Conservation (phyloP, 1,140 invertebrate genomes). For the Alviniconcha marisindica region DNA sequence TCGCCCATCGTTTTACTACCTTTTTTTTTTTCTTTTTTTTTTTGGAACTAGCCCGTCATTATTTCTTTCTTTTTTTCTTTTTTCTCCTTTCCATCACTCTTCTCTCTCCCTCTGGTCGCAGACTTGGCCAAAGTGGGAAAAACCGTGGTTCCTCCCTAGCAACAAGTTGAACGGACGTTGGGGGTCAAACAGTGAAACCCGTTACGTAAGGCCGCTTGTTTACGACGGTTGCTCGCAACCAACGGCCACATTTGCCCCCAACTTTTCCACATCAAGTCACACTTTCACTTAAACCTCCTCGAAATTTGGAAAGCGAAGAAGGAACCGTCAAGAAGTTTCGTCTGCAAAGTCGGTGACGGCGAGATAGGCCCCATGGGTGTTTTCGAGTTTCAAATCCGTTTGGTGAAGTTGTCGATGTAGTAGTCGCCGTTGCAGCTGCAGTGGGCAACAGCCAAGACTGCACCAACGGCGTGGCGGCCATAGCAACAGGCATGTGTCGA, state of each 20-base stretch:
- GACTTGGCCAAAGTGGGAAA: not conserved
- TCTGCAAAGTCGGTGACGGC: too few relatives aligned
- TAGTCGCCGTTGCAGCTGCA: not conserved
- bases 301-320: too few relatives aligned
- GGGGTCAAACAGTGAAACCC: slow-evolving; percentile 18
- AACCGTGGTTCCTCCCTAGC: not conserved
- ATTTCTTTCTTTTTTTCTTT: not conserved
- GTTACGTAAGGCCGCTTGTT: not conserved
- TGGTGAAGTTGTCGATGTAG: not conserved
- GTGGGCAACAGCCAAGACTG: not conserved
- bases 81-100: not conserved
- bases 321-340: too few relatives aligned
- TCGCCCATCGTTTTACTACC: too few relatives aligned
- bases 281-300: too few relatives aligned
- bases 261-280: too few relatives aligned
- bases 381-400: too few relatives aligned
- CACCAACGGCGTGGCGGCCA: slow-evolving; percentile 12
- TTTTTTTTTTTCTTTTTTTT: not conserved
- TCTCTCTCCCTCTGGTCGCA: not conserved
- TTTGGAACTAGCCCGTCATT: not conserved
- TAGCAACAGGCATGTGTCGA: slow-evolving; percentile 33
- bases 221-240: not conserved
- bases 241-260: too few relatives aligned
- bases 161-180: slow-evolving; percentile 19
- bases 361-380: too few relatives aligned